A percentile compares a stretch with the other conserved stretches of the same genome.
These are phyloP conservation scores for Himalopsyche japonica DNA, from an alignment of 2,888 invertebrate genomes.

Conservation along the genomic window DNA sequence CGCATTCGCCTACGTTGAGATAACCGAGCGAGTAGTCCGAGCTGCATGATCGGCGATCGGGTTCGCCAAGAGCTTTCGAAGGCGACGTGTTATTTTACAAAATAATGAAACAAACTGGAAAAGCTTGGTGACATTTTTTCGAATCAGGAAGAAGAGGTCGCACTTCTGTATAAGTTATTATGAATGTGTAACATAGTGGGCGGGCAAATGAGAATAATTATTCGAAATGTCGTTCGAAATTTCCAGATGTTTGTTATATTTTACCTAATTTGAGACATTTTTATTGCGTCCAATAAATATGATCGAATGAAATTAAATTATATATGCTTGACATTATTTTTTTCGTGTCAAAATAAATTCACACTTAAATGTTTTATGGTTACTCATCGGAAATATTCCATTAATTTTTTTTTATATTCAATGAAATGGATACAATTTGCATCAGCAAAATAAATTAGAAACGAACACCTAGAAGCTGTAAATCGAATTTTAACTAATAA, in stretches of 20 bases:
- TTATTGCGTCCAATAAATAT: not conserved
- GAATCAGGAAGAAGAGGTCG: not conserved
- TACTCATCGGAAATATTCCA: no score
- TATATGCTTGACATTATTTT: not conserved
- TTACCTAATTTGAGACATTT: not conserved
- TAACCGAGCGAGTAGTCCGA: conserved; percentile 7
- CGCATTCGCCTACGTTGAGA: conserved; percentile 39
- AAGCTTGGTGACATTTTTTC: not conserved
- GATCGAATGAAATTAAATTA: not conserved
- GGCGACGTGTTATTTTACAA: not conserved
- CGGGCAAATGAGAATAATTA: not conserved
- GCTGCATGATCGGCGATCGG: not conserved
- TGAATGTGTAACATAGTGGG: not conserved
- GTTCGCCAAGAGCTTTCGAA: not conserved
- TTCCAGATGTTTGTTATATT: not conserved
- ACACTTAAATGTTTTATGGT: not conserved
- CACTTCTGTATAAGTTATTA: not conserved
- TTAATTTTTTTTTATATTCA: no score
- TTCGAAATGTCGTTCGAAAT: not conserved
- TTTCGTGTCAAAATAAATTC: not conserved
- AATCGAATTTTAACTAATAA: no score
- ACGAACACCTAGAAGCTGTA: no score
- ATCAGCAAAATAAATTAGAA: no score
- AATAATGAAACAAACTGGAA: not conserved
- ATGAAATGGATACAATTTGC: no score